phyloP scores from a whole-genome alignment of 64 coral and sea anemone species.

The Pocillopora damicornis region DNA sequence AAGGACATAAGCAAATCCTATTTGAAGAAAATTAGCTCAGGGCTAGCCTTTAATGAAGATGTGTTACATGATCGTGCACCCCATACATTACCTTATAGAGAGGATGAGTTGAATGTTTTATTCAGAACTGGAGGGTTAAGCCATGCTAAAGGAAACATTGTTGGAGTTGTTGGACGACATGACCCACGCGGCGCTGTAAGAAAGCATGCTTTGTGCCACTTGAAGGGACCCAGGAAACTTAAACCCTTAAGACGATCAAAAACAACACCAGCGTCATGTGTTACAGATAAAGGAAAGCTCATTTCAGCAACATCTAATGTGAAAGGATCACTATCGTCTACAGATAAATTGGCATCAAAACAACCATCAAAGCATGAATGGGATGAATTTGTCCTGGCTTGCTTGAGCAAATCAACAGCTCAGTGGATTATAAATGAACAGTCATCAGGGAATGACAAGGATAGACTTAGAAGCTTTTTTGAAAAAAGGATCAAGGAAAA shows the following conservation, averaged over 20 bases:
- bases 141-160: constrained; percentile 23
- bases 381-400: constrained; percentile 87
- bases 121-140: constrained; percentile 61
- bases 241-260: constrained; percentile 58
- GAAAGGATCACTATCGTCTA: constrained; percentile 1
- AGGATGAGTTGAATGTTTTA: constrained; percentile 47
- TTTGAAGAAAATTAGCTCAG: constrained; percentile 75
- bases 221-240: constrained; percentile 76
- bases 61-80: constrained; percentile 78
- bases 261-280: background rate
- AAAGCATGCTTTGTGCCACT: constrained; percentile 71
- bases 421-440: constrained; percentile 88
- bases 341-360: constrained; percentile 3
- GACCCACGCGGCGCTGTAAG: constrained; percentile 64
- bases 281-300: background rate
- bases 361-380: constrained; percentile 48
- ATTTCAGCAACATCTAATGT: background rate
- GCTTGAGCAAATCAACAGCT: constrained; percentile 83
- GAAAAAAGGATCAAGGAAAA: constrained; percentile 39
- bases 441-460: constrained; percentile 62
- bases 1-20: constrained; percentile 66
- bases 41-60: constrained; percentile 67
- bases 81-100: constrained; percentile 68
- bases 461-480: constrained; percentile 65
- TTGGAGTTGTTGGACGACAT: constrained; percentile 68